Percentiles rank a stretch among this genome's conserved stretches.
Conservation (phyloP, 2,888 invertebrate species). For the Lithodes maja region DNA sequence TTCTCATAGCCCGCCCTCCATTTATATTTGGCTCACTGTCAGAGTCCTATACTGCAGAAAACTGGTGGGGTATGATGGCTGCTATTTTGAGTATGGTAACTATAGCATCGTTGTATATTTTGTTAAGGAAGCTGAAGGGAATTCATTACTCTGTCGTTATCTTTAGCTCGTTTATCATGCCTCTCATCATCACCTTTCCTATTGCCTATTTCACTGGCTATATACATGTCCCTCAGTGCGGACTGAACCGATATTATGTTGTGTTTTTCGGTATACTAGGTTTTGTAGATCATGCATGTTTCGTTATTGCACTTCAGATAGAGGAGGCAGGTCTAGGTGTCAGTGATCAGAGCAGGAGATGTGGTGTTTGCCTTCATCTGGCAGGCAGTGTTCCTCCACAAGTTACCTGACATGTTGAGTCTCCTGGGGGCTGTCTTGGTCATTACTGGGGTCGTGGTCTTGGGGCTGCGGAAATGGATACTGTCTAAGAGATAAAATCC, state of each 20-base stretch:
- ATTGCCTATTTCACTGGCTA: constrained; percentile 41
- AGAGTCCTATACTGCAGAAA: constrained; percentile 60
- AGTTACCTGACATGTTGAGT: no score
- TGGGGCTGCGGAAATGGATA: no score
- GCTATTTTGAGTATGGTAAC: constrained; percentile 91
- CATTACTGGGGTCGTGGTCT: no score
- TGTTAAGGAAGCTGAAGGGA: constrained; percentile 63
- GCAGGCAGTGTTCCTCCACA: no score
- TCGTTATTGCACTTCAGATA: constrained; percentile 91
- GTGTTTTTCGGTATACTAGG: constrained; percentile 84
- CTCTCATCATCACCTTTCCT: constrained; percentile 39
- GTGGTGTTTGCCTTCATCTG: constrained; percentile 52
- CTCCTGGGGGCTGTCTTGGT: no score
- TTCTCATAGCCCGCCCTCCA: constrained; percentile 91
- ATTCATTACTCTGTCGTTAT: constrained; percentile 61
- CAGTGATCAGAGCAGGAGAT: constrained; percentile 82
- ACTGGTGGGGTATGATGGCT: constrained; percentile 82
- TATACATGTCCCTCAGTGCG: constrained; percentile 42
- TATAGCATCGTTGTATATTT: constrained; percentile 83
- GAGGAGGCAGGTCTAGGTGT: constrained; percentile 95
- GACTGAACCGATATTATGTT: constrained; percentile 39
- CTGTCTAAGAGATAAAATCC: no score
- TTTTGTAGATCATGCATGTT: constrained; percentile 89
- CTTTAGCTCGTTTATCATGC: constrained; percentile 53
- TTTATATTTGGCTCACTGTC: constrained; percentile 82